These are phyloP conservation scores for Oxycera nigricornis DNA, from an alignment of 2,888 invertebrate genomes.

Conservation along the genomic window DNA sequence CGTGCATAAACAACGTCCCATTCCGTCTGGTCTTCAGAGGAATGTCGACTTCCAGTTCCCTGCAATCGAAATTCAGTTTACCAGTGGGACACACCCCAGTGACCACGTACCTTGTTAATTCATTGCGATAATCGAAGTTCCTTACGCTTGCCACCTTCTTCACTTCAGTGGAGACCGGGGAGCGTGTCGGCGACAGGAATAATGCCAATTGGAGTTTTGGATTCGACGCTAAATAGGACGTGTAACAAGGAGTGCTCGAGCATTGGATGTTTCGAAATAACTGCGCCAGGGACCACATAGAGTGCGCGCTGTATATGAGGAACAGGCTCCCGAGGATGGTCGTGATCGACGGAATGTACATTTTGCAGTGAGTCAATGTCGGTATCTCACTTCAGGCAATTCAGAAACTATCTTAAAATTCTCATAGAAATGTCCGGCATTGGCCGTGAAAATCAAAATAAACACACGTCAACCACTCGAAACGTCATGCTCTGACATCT, in stretches of 20 bases:
- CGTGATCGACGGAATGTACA: slow-evolving; percentile 66
- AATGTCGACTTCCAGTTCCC: slow-evolving; percentile 72
- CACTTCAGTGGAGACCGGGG: slow-evolving; percentile 67
- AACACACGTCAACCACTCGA: slow-evolving; percentile 30
- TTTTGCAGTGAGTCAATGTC: slow-evolving; percentile 37
- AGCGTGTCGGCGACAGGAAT: slow-evolving; percentile 70
- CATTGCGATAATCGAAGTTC: slow-evolving; percentile 71
- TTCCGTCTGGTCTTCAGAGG: slow-evolving; percentile 80
- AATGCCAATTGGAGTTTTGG: slow-evolving; percentile 75
- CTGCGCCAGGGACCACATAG: slow-evolving; percentile 77
- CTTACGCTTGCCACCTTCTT: slow-evolving; percentile 68
- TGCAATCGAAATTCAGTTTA: slow-evolving; percentile 55
- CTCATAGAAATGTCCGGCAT: neutral
- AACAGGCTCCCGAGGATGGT: slow-evolving; percentile 71
- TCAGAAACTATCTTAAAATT: slow-evolving; percentile 13
- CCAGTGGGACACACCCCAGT: neutral
- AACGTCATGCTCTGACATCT: no score
- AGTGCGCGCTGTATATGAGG: slow-evolving; percentile 73
- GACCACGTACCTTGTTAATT: slow-evolving; percentile 44
- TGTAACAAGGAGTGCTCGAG: slow-evolving; percentile 66
- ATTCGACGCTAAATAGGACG: slow-evolving; percentile 71
- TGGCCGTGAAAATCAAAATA: slow-evolving; percentile 13
- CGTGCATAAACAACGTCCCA: slow-evolving; percentile 83
- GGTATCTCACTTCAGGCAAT: neutral
- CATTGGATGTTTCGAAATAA: slow-evolving; percentile 77